Conservation (phyloP, 2,888 invertebrate species). For the Rapana venosa region DNA sequence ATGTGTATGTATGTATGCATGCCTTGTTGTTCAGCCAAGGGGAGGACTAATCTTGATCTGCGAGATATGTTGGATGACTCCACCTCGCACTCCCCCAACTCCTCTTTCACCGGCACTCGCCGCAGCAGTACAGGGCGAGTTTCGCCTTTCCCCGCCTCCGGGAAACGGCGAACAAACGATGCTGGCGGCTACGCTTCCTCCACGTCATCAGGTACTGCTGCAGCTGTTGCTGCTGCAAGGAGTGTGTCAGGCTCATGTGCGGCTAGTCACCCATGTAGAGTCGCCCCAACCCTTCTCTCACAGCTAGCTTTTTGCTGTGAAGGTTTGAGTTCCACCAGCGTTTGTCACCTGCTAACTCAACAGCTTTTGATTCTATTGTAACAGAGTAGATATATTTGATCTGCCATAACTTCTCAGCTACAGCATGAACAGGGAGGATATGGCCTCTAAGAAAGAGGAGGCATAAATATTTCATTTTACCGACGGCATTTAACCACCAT, state of each 20-base stretch:
- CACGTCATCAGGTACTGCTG: constrained; percentile 69
- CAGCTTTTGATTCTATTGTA: too few relatives aligned
- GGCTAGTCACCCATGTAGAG: neutral
- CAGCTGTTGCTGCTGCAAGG: neutral
- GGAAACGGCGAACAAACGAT: constrained; percentile 58
- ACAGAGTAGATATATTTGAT: too few relatives aligned
- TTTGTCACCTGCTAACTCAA: too few relatives aligned
- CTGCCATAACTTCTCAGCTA: too few relatives aligned
- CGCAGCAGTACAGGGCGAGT: constrained; percentile 62
- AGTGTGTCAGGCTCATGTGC: too few relatives aligned
- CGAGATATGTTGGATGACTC: constrained; percentile 64
- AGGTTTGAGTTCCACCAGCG: too few relatives aligned
- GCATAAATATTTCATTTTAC: too few relatives aligned
- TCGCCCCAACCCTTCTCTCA: neutral
- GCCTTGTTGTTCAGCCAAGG: constrained; percentile 68
- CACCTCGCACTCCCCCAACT: constrained; percentile 54
- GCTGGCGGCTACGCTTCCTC: constrained; percentile 72
- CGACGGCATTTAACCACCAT: too few relatives aligned
- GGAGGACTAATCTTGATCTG: constrained; percentile 75
- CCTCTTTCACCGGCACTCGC: constrained; percentile 52
- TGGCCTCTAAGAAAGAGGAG: too few relatives aligned
- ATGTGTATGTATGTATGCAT: constrained; percentile 4
- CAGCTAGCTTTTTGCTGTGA: neutral
- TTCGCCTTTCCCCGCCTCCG: constrained; percentile 55
- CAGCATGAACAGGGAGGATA: too few relatives aligned